phyloP scores from a whole-genome alignment of 2,888 invertebrate species.

The Ctena decussata region DNA sequence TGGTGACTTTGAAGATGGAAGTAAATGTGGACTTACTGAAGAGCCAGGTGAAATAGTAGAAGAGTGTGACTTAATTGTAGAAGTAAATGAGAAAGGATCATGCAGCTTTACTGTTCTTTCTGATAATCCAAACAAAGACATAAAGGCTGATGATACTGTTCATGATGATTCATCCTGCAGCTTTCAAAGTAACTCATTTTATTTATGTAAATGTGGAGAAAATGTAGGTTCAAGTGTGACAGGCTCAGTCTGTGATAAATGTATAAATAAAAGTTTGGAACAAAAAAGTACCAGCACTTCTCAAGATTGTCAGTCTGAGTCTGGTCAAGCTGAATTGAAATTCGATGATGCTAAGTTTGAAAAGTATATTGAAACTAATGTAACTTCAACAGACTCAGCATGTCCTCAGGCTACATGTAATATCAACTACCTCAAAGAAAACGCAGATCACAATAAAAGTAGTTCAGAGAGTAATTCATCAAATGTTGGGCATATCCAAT shows the following conservation, averaged over 20 bases:
- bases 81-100: background rate
- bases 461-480: no score
- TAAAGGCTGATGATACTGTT: background rate
- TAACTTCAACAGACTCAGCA: no score
- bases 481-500: no score
- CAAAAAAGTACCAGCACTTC: no score
- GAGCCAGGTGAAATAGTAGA: background rate
- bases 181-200: background rate
- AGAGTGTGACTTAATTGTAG: slow-evolving; percentile 1
- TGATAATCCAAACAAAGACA: background rate
- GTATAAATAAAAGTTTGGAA: background rate
- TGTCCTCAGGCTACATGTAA: no score
- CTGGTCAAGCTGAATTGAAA: no score
- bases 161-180: background rate
- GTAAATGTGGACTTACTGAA: background rate
- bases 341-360: no score
- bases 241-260: background rate
- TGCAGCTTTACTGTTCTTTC: background rate
- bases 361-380: no score
- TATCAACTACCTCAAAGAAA: no score
- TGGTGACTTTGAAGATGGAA: background rate
- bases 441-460: no score
- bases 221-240: background rate
- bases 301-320: no score
- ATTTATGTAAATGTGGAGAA: background rate